Percentiles rank a stretch among this genome's conserved stretches.
These are phyloP conservation scores for Drosophila greeni DNA, from an alignment of 2,888 invertebrate genomes.

Conservation along the genomic window DNA sequence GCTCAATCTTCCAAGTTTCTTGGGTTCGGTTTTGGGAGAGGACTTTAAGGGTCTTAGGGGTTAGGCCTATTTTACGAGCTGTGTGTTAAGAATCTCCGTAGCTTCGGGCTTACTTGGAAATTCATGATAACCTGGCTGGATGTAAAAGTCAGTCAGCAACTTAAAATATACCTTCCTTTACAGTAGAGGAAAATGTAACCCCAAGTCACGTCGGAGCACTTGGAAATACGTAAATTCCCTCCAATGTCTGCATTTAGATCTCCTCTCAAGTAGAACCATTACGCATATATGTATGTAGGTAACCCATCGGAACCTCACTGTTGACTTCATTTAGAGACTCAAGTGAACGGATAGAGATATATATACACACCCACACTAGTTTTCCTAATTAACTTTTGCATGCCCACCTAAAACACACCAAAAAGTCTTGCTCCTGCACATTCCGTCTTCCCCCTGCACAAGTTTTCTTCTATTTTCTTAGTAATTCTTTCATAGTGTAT, in stretches of 20 bases:
- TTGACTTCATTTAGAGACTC: not conserved
- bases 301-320: not conserved
- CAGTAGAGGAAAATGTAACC: no score
- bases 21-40: not conserved
- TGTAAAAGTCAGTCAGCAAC: not conserved
- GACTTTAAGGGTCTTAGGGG: not conserved
- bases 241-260: not conserved
- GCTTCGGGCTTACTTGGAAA: not conserved
- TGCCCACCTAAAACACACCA: constrained; percentile 1
- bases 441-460: constrained; percentile 3
- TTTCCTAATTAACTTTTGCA: constrained; percentile 6
- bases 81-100: not conserved
- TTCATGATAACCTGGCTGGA: not conserved
- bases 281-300: not conserved
- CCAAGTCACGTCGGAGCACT: no score
- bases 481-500: not conserved
- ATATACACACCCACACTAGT: not conserved
- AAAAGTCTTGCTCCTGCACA: constrained; percentile 16
- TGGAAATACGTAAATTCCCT: not conserved
- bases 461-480: constrained; percentile 1
- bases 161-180: not conserved
- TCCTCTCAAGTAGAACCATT: not conserved
- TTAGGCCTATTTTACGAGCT: not conserved
- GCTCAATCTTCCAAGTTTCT: not conserved
- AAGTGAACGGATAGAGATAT: not conserved